A percentile compares a stretch with the other conserved stretches of the same genome.
Conservation (phyloP, 1,140 invertebrate species). For the Procambarus virginalis region DNA sequence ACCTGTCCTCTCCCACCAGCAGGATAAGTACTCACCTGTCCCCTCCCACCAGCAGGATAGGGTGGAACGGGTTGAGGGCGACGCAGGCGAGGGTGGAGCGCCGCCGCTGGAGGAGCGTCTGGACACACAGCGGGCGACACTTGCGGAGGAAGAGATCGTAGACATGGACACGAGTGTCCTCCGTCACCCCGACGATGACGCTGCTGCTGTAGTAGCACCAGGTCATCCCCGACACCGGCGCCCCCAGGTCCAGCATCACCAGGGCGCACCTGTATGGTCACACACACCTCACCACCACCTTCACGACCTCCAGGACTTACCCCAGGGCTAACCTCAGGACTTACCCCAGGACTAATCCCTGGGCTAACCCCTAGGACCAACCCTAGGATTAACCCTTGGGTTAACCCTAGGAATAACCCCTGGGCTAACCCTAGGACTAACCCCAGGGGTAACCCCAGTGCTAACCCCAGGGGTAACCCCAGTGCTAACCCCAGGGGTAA, state of each 20-base stretch:
- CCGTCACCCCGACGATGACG: constrained; percentile 93
- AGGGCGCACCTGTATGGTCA: constrained; percentile 77
- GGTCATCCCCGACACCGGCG: constrained; percentile 92
- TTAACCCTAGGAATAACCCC: no score
- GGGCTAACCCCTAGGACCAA: no score
- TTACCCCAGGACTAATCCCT: no score
- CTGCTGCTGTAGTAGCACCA: constrained; percentile 97
- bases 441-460: no score
- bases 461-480: no score
- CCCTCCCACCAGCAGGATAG: constrained; percentile 90
- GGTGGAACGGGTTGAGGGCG: constrained; percentile 87
- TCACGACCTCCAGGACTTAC: no score
- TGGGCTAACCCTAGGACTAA: no score
- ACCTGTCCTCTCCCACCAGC: no score
- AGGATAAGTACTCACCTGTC: constrained; percentile 7
- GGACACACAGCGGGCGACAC: constrained; percentile 90
- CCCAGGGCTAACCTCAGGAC: no score
- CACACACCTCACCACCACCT: no score
- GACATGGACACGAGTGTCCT: constrained; percentile 91
- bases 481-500: no score
- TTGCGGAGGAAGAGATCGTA: constrained; percentile 95
- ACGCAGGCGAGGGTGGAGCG: constrained; percentile 89
- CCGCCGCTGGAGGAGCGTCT: constrained; percentile 88
- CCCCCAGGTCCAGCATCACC: constrained; percentile 92
- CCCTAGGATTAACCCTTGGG: no score